Evolutionary conservation across 2,888 invertebrate species (phyloP).

Genomic region (Ditula angustiorana): DNA sequence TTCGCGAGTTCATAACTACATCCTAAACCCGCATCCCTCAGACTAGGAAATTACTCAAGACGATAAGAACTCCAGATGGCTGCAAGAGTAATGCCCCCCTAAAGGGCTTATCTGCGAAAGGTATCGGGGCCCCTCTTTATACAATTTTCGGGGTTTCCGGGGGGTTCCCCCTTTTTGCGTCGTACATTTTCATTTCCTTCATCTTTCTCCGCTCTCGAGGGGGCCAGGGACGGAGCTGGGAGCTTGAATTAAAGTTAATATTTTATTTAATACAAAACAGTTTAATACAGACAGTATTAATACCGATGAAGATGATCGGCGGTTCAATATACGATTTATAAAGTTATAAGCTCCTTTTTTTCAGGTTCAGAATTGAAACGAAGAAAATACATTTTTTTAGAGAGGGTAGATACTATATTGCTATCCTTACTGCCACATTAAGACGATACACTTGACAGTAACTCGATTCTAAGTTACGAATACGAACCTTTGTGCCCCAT

Average conservation of each 20-base stretch:
- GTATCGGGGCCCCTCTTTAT: conserved; percentile 80
- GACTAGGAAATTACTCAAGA: conserved; percentile 75
- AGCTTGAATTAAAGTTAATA: not conserved
- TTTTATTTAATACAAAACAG: no score
- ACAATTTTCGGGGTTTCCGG: conserved; percentile 79
- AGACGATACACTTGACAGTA: no score
- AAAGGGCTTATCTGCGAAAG: conserved; percentile 79
- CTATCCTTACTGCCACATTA: no score
- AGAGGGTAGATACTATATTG: no score
- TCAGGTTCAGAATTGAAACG: no score
- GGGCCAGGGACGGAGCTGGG: conserved; percentile 60
- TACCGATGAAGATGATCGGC: no score
- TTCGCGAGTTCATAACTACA: not conserved
- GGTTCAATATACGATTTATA: no score
- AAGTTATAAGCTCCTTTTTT: no score
- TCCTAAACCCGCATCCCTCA: conserved; percentile 60
- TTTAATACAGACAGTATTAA: no score
- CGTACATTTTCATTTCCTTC: conserved; percentile 86
- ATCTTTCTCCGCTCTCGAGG: conserved; percentile 82
- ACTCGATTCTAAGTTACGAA: no score
- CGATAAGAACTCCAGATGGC: conserved; percentile 79
- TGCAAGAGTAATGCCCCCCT: conserved; percentile 72
- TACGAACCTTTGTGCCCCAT: no score
- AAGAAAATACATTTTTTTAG: no score
- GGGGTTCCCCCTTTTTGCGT: conserved; percentile 78